phyloP scores from a whole-genome alignment of 2,888 invertebrate genomes.

The Steinernema scapterisci region DNA sequence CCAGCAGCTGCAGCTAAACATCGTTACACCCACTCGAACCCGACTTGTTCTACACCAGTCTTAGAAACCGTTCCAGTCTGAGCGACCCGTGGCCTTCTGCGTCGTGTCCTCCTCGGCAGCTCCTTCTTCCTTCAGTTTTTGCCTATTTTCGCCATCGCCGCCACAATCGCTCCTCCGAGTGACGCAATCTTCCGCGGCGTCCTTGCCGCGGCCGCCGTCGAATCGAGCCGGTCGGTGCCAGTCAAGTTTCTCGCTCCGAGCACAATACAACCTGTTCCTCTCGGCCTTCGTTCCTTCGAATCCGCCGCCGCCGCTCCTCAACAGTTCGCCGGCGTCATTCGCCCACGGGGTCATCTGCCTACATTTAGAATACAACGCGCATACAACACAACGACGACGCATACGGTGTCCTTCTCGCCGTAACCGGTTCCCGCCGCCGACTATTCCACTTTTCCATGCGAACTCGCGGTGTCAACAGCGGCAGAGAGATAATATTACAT shows the following conservation, averaged over 20 bases:
- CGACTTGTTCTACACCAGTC: too few species aligned
- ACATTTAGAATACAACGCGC: slow-evolving; percentile 30
- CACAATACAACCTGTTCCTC: slow-evolving; percentile 33
- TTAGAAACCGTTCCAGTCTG: too few species aligned
- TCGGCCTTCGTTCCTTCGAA: slow-evolving; percentile 26
- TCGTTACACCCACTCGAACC: too few species aligned
- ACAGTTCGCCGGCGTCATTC: neutral
- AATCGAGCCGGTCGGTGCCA: slow-evolving; percentile 33
- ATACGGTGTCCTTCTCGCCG: slow-evolving; percentile 29
- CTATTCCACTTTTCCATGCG: slow-evolving; percentile 28
- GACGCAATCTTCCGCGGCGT: neutral
- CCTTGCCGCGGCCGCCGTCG: slow-evolving; percentile 1
- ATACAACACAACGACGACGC: slow-evolving; percentile 8
- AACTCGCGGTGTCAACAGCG: slow-evolving; percentile 23
- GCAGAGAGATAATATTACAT: slow-evolving; percentile 20
- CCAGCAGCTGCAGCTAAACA: too few species aligned
- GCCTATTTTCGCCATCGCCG: neutral
- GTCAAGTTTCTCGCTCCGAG: slow-evolving; percentile 29
- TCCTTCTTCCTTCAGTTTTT: neutral
- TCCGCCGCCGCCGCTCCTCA: slow-evolving; percentile 28
- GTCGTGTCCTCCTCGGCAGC: neutral
- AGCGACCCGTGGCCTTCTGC: too few species aligned
- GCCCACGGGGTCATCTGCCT: slow-evolving; percentile 32
- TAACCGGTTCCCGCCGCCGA: slow-evolving; percentile 21
- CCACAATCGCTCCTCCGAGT: neutral